A percentile compares a stretch with the other conserved stretches of the same genome.
phyloP scores from a whole-genome alignment of 1,140 invertebrate species.

The Vollenhovia emeryi region DNA sequence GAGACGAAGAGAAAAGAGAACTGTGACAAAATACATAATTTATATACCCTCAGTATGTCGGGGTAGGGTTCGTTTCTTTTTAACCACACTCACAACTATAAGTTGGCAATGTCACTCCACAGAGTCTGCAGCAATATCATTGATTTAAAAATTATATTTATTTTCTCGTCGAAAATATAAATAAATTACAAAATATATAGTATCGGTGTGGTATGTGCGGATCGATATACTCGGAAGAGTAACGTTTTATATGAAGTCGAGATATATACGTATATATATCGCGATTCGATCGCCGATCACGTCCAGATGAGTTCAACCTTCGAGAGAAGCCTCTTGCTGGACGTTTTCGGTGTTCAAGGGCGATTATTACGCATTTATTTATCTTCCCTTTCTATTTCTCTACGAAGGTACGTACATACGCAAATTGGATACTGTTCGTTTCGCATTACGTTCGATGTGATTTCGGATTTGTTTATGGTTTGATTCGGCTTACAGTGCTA shows the following conservation, averaged over 20 bases:
- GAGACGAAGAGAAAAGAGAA: slow-evolving; percentile 76
- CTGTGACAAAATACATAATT: slow-evolving; percentile 85
- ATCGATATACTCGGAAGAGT: slow-evolving; percentile 78
- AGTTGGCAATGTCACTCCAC: neutral
- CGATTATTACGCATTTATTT: neutral
- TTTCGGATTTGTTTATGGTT: slow-evolving; percentile 17
- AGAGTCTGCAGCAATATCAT: slow-evolving; percentile 41
- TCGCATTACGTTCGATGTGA: neutral
- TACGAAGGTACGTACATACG: slow-evolving; percentile 64
- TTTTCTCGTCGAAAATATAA: slow-evolving; percentile 84
- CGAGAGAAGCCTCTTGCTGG: neutral
- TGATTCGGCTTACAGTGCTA: slow-evolving; percentile 13
- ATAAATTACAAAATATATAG: slow-evolving; percentile 85
- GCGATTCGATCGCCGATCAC: slow-evolving; percentile 29
- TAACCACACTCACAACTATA: neutral
- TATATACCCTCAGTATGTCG: slow-evolving; percentile 78
- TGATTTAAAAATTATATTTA: slow-evolving; percentile 83
- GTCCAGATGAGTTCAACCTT: slow-evolving; percentile 7
- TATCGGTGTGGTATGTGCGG: slow-evolving; percentile 64
- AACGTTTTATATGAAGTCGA: slow-evolving; percentile 74
- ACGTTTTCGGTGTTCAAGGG: slow-evolving; percentile 38
- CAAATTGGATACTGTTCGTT: neutral
- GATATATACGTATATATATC: slow-evolving; percentile 47
- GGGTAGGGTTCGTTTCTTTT: neutral
- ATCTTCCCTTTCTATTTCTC: neutral